Percentiles rank a stretch among this genome's conserved stretches.
Conservation (phyloP, 2,888 invertebrate genomes). For the Carcina quercana region DNA sequence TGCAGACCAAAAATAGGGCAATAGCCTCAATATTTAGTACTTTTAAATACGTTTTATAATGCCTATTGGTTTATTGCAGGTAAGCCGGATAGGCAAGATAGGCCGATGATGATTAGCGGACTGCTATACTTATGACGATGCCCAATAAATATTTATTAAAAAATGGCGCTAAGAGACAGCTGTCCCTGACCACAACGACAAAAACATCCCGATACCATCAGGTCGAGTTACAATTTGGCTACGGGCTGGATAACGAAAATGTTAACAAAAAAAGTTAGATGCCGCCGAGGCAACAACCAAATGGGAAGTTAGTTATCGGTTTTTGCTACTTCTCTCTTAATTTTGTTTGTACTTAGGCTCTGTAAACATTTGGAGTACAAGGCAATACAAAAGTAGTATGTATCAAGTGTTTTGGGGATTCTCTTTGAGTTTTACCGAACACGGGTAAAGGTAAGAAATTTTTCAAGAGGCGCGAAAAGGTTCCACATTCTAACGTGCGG, state of each 20-base stretch:
- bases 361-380: slow-evolving; percentile 27
- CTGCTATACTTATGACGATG: no score
- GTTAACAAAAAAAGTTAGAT: slow-evolving; percentile 25
- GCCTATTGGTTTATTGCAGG: no score
- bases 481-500: no score
- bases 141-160: slow-evolving; percentile 45
- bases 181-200: slow-evolving; percentile 67
- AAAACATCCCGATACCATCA: slow-evolving; percentile 69
- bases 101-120: no score
- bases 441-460: background rate
- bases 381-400: background rate
- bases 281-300: slow-evolving; percentile 49
- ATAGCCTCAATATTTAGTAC: no score
- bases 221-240: slow-evolving; percentile 66
- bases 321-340: slow-evolving; percentile 33
- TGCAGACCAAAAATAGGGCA: no score
- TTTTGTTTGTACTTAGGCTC: slow-evolving; percentile 32
- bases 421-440: background rate
- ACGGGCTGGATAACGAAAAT: slow-evolving; percentile 47
- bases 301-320: slow-evolving; percentile 5
- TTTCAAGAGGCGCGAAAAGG: no score
- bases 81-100: no score
- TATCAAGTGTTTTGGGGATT: no score
- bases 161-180: slow-evolving; percentile 55
- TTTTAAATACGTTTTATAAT: no score